These are phyloP conservation scores for Bombylius discolor DNA, from an alignment of 2,888 invertebrate species.

Conservation along the genomic window DNA sequence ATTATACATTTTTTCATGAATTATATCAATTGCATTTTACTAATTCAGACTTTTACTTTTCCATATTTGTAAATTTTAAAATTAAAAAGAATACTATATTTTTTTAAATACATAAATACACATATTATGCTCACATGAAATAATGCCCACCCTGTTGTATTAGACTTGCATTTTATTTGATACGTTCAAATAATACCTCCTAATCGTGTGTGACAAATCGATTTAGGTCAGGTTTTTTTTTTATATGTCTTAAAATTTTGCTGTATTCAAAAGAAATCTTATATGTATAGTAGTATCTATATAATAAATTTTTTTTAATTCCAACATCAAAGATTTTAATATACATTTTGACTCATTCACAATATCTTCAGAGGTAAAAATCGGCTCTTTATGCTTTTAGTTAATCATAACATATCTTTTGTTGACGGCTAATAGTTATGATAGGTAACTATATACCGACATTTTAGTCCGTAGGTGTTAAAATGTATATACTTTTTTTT, in stretches of 20 bases:
- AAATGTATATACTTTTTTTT: not conserved
- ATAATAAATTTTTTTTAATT: too few species aligned
- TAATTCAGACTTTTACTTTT: too few species aligned
- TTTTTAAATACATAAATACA: too few species aligned
- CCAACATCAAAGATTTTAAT: too few species aligned
- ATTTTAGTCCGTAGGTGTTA: slow-evolving; percentile 1
- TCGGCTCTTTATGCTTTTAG: not conserved
- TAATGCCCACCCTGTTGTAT: slow-evolving; percentile 7
- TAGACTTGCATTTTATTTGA: not conserved
- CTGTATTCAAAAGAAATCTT: not conserved
- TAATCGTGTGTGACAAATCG: slow-evolving; percentile 13
- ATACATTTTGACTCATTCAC: not conserved
- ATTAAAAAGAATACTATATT: too few species aligned
- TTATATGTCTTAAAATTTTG: not conserved
- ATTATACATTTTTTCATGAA: too few species aligned
- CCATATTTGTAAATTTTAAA: too few species aligned
- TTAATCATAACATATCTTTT: slow-evolving; percentile 5
- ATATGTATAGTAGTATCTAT: too few species aligned
- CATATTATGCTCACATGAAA: not conserved
- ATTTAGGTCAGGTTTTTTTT: slow-evolving; percentile 7
- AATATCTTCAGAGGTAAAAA: slow-evolving; percentile 2
- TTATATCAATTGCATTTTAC: too few species aligned
- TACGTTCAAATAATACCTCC: slow-evolving; percentile 2
- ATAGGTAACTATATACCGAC: not conserved
- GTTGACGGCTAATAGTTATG: not conserved